Evolutionary conservation across 2,113 vertebrate species (phyloP).

Genomic region (Erinaceus europaeus): DNA sequence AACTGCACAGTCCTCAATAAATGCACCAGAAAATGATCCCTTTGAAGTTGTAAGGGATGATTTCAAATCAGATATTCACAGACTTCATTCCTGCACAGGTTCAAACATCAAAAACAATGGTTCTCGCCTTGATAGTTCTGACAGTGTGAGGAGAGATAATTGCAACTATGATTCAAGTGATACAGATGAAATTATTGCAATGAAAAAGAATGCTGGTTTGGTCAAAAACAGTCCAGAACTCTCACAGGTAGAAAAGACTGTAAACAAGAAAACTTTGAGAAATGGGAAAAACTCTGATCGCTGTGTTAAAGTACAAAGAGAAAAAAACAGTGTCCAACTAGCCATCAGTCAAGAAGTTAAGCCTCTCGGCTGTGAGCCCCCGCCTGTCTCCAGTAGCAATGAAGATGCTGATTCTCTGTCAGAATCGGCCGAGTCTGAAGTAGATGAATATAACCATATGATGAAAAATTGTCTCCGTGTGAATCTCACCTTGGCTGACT

Average conservation of each 20-base stretch:
- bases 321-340: neutral
- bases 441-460: conserved; percentile 88
- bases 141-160: conserved; percentile 52
- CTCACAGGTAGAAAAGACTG: neutral
- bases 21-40: conserved; percentile 70
- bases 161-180: conserved; percentile 88
- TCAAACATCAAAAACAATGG: conserved; percentile 5
- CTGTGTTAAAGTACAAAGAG: conserved; percentile 35
- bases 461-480: conserved; percentile 85
- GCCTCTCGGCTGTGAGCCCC: neutral
- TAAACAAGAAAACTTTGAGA: neutral
- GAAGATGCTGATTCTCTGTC: conserved; percentile 67
- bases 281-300: neutral
- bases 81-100: conserved; percentile 58
- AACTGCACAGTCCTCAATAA: neutral
- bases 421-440: conserved; percentile 73
- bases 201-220: conserved; percentile 70
- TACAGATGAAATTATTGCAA: conserved; percentile 91
- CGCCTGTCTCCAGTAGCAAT: neutral
- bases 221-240: conserved; percentile 25
- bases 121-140: neutral
- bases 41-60: conserved; percentile 89
- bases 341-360: neutral
- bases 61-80: conserved; percentile 80
- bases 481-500: conserved; percentile 87